Base-by-base conservation (phyloP, 2,113 vertebrate genomes). In the Gallinago paraguaiae region DNA sequence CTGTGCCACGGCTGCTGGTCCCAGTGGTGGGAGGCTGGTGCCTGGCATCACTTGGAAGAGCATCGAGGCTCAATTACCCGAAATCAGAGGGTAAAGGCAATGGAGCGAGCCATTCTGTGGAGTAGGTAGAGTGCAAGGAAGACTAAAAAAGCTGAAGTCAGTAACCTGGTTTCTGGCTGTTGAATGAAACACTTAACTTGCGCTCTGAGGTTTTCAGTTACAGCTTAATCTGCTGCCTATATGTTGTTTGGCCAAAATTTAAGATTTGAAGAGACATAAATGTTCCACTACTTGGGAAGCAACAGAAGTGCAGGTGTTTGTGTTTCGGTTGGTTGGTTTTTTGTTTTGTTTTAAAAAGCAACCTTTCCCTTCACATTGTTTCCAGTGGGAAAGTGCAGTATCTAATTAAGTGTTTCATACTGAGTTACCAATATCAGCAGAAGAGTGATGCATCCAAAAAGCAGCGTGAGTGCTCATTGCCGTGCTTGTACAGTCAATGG, bases 391-490 rank as follows among this genome's bases (percentile, higher is more conserved):
- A 70, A 75, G 17, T n/a, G 22, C 39, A 25, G 17, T 30, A 53
- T 59, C 23, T 37, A 69, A 80, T 59, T 60, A 45, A 18, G 10
- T 22, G 24, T 61, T 83, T 35, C n/a, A 17, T n/a, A 2, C 24
- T 4, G 37, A 77, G 30, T 43, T 77, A 15, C 2, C 13, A 2
- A 0, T 12, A 14, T 14, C 45, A 50, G 48, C 2, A 3, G 22
- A 39, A 53, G 43, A 63, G 17, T 35, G 19, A 8, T 1, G 2
- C 51, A 57, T 45, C 37, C 84, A 86, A 54, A 24, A 30, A 67
- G 48, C 54, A 60, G 37, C 4, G 2, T 3, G 24, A 30, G 13
- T 30, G 65, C 53, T 85, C 5, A 0, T 35, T 57, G 67, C 13
- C 2, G 31, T 45, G 70, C 50, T 60, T 45, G 70, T 51, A 18